Evolutionary conservation across 2,797 vertebrate species (phyloP), one percentile per base, ranked within the genome.

Genomic region (Galago senegalensis): DNA sequence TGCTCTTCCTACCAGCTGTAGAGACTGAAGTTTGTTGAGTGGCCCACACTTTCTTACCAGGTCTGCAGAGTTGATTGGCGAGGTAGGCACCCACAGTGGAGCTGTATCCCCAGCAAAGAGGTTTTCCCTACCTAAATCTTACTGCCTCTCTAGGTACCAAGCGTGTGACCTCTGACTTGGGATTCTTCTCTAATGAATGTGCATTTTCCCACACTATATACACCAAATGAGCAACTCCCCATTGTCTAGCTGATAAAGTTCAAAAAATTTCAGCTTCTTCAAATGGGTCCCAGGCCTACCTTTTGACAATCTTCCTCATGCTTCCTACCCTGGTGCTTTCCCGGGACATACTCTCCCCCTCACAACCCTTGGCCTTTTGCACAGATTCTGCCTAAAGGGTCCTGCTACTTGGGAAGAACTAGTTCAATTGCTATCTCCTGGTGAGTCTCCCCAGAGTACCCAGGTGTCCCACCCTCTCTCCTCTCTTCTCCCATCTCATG

Each of bases 191-290:
- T 31, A n/a, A 65, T 1, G 1, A 6, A 20, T 2, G 17, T 1
- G 7, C 20, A 0, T 61, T 43, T 75, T 31, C 60, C 58, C 65
- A 12, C 14, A 5, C 11, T 31, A 1, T 13, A 17, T 3, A 18
- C 0, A 10, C 43, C 34, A 46, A 31, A 23, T 13, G 6, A 0
- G 6, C 0, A 0, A 20, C 37, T 76, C 79, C 53, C 86, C 18
- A 25, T 40, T 58, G 7, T 49, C 56, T 49, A 31, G 25, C 29
- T 4, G n/a, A 69, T 72, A 53, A 73, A 69, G 40, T 3, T 25
- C 46, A 25, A 23, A 17, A 17, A 23, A 10, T 25, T 34, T 77
- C 8, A 56, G 67, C 29, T 53, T 77, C 72, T 60, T n/a, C 40
- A 69, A 13, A 49, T 37, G 17, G 34, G 5, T 20, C 40, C 70